Evolutionary conservation across 2,888 invertebrate species (phyloP).

Genomic region (Ariolimax columbianus): DNA sequence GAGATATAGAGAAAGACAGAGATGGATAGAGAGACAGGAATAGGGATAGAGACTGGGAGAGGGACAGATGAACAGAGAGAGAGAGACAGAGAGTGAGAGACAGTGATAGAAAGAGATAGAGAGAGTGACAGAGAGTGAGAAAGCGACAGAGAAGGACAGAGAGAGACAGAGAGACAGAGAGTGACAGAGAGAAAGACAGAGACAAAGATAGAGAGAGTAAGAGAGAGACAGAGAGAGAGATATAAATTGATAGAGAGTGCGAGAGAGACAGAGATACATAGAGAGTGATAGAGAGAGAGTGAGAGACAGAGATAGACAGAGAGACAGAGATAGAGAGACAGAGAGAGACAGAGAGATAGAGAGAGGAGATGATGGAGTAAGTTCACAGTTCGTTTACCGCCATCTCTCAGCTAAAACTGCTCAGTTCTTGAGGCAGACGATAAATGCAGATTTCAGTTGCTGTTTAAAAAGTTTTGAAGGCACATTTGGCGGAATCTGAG

Average conservation of each 20-base stretch:
- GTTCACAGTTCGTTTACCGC: not conserved
- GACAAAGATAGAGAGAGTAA: not conserved
- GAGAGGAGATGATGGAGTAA: too few relatives aligned
- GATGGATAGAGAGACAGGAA: too few relatives aligned
- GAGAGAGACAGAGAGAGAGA: not conserved
- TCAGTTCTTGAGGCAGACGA: not conserved
- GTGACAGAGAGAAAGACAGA: not conserved
- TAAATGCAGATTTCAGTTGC: not conserved
- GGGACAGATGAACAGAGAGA: too few relatives aligned
- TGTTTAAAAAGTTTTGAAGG: not conserved
- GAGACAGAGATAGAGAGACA: constrained; percentile 6
- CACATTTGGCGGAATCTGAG: constrained; percentile 8
- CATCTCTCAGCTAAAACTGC: not conserved
- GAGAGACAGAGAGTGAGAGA: not conserved
- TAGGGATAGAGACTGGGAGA: too few relatives aligned
- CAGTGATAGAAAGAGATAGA: not conserved
- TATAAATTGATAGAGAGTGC: not conserved
- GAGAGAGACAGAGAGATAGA: not conserved
- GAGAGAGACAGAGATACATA: not conserved
- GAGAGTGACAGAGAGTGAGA: too few relatives aligned
- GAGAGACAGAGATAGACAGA: not conserved
- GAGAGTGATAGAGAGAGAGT: constrained; percentile 5
- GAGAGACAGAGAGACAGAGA: constrained; percentile 12
- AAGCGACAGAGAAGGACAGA: not conserved
- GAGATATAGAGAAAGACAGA: too few relatives aligned